These are phyloP conservation scores for Coenonympha glycerion DNA, from an alignment of 2,888 invertebrate genomes.

Conservation along the genomic window DNA sequence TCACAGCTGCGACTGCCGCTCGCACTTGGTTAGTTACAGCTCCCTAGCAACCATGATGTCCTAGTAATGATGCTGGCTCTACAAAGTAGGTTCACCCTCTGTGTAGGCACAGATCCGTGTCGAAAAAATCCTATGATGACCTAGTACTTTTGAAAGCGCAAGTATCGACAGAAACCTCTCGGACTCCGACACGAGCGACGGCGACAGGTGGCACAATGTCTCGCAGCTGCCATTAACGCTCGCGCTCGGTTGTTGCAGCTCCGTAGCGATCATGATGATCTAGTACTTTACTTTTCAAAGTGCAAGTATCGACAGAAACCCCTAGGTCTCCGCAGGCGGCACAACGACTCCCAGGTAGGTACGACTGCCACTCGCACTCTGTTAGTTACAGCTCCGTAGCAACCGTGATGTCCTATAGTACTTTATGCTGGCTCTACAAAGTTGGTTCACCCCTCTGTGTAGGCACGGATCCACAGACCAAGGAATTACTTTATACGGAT, in stretches of 20 bases:
- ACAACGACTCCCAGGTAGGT: no score
- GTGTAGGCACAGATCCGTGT: no score
- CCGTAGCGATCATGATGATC: background rate
- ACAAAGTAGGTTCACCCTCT: no score
- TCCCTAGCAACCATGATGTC: background rate
- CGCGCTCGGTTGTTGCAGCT: constrained; percentile 41
- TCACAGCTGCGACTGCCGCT: constrained; percentile 56
- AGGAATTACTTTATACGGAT: no score
- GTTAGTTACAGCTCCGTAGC: constrained; percentile 24
- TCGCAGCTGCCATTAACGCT: constrained; percentile 56
- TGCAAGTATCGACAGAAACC: no score
- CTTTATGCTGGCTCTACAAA: background rate
- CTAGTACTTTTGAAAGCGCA: constrained; percentile 38
- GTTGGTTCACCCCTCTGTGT: no score
- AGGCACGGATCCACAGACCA: no score
- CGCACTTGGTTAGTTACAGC: constrained; percentile 41
- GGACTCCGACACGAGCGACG: constrained; percentile 62
- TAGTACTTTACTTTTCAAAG: no score
- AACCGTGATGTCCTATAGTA: background rate
- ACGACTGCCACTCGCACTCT: no score
- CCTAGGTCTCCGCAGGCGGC: no score
- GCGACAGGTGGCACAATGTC: constrained; percentile 48
- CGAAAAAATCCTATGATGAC: no score
- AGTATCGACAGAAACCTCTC: constrained; percentile 68
- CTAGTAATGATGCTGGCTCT: background rate